Base-by-base conservation (phyloP, 1,140 invertebrate genomes). In the Heterodera schachtii region DNA sequence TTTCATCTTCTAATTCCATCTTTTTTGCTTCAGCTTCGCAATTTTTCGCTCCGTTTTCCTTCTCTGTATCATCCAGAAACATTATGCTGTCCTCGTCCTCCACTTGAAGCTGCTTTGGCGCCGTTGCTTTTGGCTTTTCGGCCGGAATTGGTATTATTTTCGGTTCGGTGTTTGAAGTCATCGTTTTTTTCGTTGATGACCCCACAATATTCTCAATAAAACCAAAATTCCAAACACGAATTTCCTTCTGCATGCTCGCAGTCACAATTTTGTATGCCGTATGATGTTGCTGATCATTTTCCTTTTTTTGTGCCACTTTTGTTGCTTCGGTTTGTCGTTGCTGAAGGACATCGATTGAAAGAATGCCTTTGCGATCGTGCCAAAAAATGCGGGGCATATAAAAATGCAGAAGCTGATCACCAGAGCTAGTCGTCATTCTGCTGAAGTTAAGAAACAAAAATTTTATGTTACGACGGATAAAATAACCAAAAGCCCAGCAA, bases 361-460 rank as follows among this genome's bases (percentile, higher is more conserved):
- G 52, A 31, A 86, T 84, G 21, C n/a, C 75, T 41, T 84, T 60
- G 21, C 70, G 46, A 69, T 86, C 84, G 69, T 87, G 85, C 84
- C 84, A 86, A 71, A 79, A 86, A 76, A 86, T 87, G 7, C 52
- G 46, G 6, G 84, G 84, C 84, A 87, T 86, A 19, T 86, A 86
- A 73, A 85, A 80, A 44, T 87, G 16, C n/a, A 85, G 85, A 41
- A 49, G 52, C 43, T 78, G 41, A 46, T 71, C 69, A 5, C n/a
- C 16, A 60, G 0, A 4, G 13, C 57, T 19, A 16, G 13, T 64
- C 19, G 57, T 19, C 57, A 64, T 64, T 19, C 7, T 52, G 9
- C 52, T 52, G 9, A 52, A 11, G 52, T 16, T 16, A 52, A 52
- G 16, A 52, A 52, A 31, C 31, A 31, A 31, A 31, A 31, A 31